phyloP scores from a whole-genome alignment of 2,888 invertebrate genomes.

The Troilus luridus region DNA sequence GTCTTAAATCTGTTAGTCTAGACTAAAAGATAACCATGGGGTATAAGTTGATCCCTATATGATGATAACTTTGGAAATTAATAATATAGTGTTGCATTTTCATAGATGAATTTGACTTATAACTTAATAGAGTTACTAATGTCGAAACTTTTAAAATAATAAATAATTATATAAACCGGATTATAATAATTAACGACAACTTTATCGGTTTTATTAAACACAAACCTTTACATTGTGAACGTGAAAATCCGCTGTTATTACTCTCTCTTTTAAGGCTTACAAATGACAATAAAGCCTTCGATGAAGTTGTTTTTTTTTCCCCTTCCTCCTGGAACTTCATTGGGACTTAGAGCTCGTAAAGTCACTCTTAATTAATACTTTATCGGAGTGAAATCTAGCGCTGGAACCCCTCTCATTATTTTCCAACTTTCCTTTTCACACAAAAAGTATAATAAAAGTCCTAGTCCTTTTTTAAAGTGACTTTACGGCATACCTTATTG shows the following conservation, averaged over 20 bases:
- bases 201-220: too few species aligned
- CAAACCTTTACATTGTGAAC: neutral
- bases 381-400: neutral
- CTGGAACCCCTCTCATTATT: neutral
- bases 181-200: too few species aligned
- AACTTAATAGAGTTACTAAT: too few species aligned
- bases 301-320: neutral
- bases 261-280: neutral
- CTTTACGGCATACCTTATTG: neutral
- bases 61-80: too few species aligned
- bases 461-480: neutral
- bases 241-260: neutral
- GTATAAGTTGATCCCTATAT: too few species aligned
- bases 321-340: neutral
- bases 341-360: neutral
- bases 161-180: too few species aligned
- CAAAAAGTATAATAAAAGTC: neutral
- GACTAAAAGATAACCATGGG: too few species aligned
- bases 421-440: neutral
- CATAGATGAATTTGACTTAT: too few species aligned
- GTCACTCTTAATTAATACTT: slow-evolving; percentile 2
- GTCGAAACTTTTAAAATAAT: too few species aligned
- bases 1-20: too few species aligned
- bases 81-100: too few species aligned
- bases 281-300: neutral